Evolutionary conservation across 2,888 invertebrate genomes (phyloP).

Genomic region (Gastrophysa polygoni): DNA sequence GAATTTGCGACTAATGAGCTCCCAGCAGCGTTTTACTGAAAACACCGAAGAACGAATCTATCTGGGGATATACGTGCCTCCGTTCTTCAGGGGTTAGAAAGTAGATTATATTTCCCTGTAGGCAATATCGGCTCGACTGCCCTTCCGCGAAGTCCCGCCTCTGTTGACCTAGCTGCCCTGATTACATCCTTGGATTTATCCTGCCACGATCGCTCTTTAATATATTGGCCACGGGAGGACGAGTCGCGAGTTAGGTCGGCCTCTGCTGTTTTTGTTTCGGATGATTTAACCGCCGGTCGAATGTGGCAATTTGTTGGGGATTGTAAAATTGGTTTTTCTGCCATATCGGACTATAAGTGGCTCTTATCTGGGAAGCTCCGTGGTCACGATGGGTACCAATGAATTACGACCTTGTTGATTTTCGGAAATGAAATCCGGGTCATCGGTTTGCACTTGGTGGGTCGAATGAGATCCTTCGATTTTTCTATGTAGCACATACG

Average conservation of each 20-base stretch:
- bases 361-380: slow-evolving; percentile 5
- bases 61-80: no score
- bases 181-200: slow-evolving; percentile 7
- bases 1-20: no score
- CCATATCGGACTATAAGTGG: slow-evolving; percentile 12
- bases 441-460: no score
- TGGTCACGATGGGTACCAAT: background rate
- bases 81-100: no score
- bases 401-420: slow-evolving; percentile 6
- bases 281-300: background rate
- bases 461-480: no score
- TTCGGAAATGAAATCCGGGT: no score
- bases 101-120: background rate
- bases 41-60: no score
- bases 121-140: background rate
- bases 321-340: slow-evolving; percentile 8
- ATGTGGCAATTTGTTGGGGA: slow-evolving; percentile 7
- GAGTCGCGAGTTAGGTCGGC: background rate
- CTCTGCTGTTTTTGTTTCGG: slow-evolving; percentile 4
- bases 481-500: no score
- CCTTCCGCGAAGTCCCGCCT: background rate
- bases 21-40: no score
- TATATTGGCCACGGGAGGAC: slow-evolving; percentile 9
- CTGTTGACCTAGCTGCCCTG: background rate
- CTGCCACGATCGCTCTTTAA: background rate